phyloP scores from a whole-genome alignment of 2,888 invertebrate species.

The Elysia crispata region DNA sequence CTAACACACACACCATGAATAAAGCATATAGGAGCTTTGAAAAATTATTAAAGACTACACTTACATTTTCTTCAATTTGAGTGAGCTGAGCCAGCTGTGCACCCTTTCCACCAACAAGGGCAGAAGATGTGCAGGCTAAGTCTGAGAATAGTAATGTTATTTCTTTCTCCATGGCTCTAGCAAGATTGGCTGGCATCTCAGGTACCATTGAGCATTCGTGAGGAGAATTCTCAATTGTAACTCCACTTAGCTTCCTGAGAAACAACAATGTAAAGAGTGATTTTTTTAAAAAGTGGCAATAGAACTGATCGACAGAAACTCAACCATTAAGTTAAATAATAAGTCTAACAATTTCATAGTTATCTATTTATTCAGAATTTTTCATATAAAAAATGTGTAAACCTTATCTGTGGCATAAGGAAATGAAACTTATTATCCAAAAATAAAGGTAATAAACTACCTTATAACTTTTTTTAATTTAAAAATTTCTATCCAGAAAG shows the following conservation, averaged over 20 bases:
- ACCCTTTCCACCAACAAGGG: conserved; percentile 87
- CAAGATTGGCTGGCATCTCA: conserved; percentile 53
- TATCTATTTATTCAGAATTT: too few species aligned
- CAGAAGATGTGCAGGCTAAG: conserved; percentile 68
- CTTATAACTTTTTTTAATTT: not conserved
- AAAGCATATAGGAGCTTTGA: not conserved
- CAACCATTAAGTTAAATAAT: too few species aligned
- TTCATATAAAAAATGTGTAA: not conserved
- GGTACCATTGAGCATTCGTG: conserved; percentile 54
- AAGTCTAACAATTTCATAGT: too few species aligned
- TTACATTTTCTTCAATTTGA: conserved; percentile 68
- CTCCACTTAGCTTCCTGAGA: too few species aligned
- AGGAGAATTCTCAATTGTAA: too few species aligned
- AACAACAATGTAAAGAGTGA: too few species aligned
- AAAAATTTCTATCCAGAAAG: not conserved
- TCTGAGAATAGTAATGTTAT: conserved; percentile 63
- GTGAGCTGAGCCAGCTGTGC: conserved; percentile 85
- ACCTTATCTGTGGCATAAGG: not conserved
- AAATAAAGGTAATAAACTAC: too few species aligned
- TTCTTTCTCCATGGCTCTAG: conserved; percentile 45
- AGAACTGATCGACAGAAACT: too few species aligned
- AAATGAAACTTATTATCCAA: not conserved
- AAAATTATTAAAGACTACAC: not conserved
- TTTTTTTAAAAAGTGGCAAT: too few species aligned
- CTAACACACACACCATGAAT: too few species aligned